These are phyloP conservation scores for Eulacestoma nigropectus DNA, from an alignment of 2,113 vertebrate species.

Conservation along the genomic window DNA sequence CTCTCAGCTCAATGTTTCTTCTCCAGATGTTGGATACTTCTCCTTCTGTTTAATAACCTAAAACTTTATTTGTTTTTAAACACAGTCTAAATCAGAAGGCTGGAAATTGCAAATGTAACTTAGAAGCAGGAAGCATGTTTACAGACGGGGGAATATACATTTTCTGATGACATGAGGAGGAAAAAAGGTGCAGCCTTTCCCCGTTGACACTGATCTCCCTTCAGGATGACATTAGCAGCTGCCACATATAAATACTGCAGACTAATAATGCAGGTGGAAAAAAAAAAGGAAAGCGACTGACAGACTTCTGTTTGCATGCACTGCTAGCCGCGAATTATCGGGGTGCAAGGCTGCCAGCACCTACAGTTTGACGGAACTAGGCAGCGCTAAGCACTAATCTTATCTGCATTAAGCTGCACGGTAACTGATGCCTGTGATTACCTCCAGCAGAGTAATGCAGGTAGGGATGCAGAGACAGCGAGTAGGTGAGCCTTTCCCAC, in stretches of 20 bases:
- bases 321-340: slow-evolving; percentile 42
- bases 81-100: not conserved
- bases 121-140: slow-evolving; percentile 53
- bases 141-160: not conserved
- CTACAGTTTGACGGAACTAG: slow-evolving; percentile 40
- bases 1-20: slow-evolving; percentile 36
- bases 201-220: slow-evolving; percentile 24
- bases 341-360: slow-evolving; percentile 54
- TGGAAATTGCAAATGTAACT: slow-evolving; percentile 49
- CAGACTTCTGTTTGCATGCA: slow-evolving; percentile 54
- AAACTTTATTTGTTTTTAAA: slow-evolving; percentile 65
- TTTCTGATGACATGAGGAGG: not conserved
- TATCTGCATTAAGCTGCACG: slow-evolving; percentile 76
- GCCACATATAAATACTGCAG: slow-evolving; percentile 70
- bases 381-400: slow-evolving; percentile 65
- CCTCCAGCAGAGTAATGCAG: slow-evolving; percentile 74
- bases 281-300: not conserved
- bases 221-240: slow-evolving; percentile 69
- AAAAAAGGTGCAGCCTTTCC: slow-evolving; percentile 58
- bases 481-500: slow-evolving; percentile 65
- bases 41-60: slow-evolving; percentile 45
- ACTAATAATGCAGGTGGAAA: slow-evolving; percentile 53
- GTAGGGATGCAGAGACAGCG: slow-evolving; percentile 71
- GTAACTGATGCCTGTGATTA: slow-evolving; percentile 72
- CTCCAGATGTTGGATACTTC: slow-evolving; percentile 57